Percentiles rank a stretch among this genome's conserved stretches.
Evolutionary conservation across 1,140 invertebrate species (phyloP).

Genomic region (Aricia agestis): DNA sequence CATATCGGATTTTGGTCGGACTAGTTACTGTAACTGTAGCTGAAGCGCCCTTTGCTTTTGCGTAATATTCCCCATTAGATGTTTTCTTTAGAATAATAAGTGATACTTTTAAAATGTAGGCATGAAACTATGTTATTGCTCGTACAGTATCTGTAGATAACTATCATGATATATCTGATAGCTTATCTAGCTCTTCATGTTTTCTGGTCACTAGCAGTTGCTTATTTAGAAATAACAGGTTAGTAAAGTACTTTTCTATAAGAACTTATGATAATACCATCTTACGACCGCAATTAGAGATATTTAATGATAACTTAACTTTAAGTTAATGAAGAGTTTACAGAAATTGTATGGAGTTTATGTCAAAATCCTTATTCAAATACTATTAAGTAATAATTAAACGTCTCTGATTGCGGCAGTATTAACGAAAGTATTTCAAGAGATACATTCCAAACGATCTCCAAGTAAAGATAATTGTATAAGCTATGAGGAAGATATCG

Average conservation of each 20-base stretch:
- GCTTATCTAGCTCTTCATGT: neutral
- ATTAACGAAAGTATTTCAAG: neutral
- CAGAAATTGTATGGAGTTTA: no score
- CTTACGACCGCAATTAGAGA: no score
- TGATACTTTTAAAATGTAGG: neutral
- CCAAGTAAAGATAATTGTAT: neutral
- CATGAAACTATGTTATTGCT: neutral
- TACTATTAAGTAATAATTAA: no score
- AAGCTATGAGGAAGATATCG: neutral
- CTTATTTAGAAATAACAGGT: neutral
- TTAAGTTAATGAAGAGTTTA: no score
- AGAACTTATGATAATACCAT: neutral
- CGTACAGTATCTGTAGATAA: no score
- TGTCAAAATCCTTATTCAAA: no score
- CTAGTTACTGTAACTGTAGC: no score
- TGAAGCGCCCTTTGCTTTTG: neutral
- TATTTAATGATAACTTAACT: no score
- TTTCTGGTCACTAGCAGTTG: neutral
- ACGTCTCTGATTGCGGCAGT: no score
- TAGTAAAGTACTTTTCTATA: neutral
- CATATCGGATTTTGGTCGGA: no score
- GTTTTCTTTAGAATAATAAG: neutral
- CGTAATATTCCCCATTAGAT: neutral
- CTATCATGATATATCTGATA: neutral
- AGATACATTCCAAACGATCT: neutral